Evolutionary conservation across 2,888 invertebrate species (phyloP).

Genomic region (Troilus luridus): DNA sequence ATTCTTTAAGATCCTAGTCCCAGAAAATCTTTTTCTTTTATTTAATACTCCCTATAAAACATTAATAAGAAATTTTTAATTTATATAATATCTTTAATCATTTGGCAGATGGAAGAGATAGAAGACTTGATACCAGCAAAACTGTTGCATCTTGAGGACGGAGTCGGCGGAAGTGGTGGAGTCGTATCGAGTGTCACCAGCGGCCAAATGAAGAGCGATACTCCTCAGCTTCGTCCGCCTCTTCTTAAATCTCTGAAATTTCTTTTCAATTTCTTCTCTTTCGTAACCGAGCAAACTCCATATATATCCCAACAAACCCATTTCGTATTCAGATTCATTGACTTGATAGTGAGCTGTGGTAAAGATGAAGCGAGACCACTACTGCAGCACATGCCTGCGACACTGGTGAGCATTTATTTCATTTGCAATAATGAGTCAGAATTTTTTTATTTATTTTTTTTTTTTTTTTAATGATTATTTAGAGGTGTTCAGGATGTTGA

Average conservation of each 20-base stretch:
- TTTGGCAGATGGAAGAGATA: conserved; percentile 56
- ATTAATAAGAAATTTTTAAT: too few relatives aligned
- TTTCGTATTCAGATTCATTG: conserved; percentile 85
- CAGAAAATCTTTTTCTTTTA: not conserved
- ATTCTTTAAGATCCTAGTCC: not conserved
- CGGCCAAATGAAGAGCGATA: not conserved
- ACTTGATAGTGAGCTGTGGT: conserved; percentile 82
- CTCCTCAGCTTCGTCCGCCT: conserved; percentile 74
- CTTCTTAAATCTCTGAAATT: conserved; percentile 77
- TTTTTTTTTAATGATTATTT: not conserved
- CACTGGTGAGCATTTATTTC: conserved; percentile 71
- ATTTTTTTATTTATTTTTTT: too few relatives aligned
- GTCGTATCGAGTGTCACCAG: not conserved
- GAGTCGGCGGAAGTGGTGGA: conserved; percentile 17
- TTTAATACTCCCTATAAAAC: not conserved
- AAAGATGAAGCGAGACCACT: conserved; percentile 80
- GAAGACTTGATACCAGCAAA: conserved; percentile 66
- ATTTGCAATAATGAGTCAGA: not conserved
- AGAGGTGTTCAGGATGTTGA: too few relatives aligned
- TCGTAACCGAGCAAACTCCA: conserved; percentile 80
- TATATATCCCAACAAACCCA: conserved; percentile 86
- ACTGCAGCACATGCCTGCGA: conserved; percentile 80
- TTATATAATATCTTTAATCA: not conserved
- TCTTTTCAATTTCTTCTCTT: conserved; percentile 80
- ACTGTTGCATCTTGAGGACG: conserved; percentile 65